Conservation (phyloP, 92 coral and sea anemone genomes). For the Zoanthus solanderi region DNA sequence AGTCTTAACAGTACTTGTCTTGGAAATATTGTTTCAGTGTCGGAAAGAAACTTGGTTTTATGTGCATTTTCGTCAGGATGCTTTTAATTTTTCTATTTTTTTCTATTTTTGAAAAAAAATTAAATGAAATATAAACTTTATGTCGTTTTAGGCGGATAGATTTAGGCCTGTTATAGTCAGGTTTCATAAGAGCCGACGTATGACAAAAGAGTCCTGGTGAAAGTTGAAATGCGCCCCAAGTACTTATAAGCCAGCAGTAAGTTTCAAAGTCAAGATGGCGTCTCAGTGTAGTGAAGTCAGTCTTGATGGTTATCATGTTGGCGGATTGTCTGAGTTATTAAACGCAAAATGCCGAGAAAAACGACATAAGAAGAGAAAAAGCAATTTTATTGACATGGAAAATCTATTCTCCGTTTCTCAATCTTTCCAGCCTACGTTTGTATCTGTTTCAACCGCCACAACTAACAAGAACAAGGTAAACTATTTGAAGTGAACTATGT, state of each 20-base stretch:
- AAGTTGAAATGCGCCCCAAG: slow-evolving; percentile 14
- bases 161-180: too few species aligned
- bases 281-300: slow-evolving; percentile 8
- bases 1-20: too few species aligned
- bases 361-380: slow-evolving; percentile 34
- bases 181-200: too few species aligned
- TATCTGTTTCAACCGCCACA: slow-evolving; percentile 39
- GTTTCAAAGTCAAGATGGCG: slow-evolving; percentile 76
- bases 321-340: slow-evolving; percentile 83
- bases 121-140: too few species aligned
- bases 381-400: slow-evolving; percentile 46
- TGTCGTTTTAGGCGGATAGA: too few species aligned
- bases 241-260: slow-evolving; percentile 24
- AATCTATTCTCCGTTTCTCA: slow-evolving; percentile 64
- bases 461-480: too few species aligned
- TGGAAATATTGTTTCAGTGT: too few species aligned
- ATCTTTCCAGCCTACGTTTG: slow-evolving; percentile 74
- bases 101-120: too few species aligned
- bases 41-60: too few species aligned
- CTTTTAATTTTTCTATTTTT: too few species aligned
- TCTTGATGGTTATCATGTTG: slow-evolving; percentile 81
- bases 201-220: background rate
- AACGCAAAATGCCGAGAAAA: slow-evolving; percentile 31
- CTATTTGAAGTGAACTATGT: too few species aligned
- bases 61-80: too few species aligned